A percentile compares a stretch with the other conserved stretches of the same genome.
These are phyloP conservation scores for Phoxinus phoxinus DNA, from an alignment of 2,113 vertebrate species.

Conservation along the genomic window DNA sequence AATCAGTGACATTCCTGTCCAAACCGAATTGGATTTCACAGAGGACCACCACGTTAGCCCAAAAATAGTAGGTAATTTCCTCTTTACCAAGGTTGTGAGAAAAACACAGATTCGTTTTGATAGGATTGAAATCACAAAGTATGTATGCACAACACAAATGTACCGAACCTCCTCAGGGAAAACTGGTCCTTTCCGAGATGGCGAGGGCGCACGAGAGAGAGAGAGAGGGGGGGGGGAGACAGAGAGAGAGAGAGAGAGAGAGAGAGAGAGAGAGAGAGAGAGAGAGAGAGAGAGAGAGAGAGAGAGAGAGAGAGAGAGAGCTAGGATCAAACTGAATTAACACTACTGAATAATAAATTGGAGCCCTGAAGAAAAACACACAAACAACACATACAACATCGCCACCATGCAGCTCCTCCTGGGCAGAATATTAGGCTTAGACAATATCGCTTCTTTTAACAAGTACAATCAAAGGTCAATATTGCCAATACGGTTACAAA, in stretches of 20 bases:
- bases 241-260: slow-evolving; percentile 17
- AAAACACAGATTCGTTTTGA: neutral
- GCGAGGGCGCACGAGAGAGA: too few species aligned
- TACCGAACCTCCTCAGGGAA: slow-evolving; percentile 14
- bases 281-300: slow-evolving; percentile 18
- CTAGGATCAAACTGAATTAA: slow-evolving; percentile 64
- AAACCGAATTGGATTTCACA: neutral
- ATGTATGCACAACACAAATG: neutral
- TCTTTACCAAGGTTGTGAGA: neutral
- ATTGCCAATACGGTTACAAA: neutral
- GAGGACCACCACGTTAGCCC: neutral
- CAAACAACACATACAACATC: neutral
- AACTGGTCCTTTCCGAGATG: neutral
- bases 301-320: slow-evolving; percentile 17
- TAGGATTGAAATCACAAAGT: neutral
- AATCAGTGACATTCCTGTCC: neutral
- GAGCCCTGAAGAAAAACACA: slow-evolving; percentile 40
- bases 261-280: slow-evolving; percentile 19
- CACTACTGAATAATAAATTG: slow-evolving; percentile 67
- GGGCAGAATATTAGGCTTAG: neutral
- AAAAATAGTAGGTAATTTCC: slow-evolving; percentile 6
- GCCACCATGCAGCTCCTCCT: neutral
- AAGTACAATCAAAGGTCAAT: slow-evolving; percentile 7
- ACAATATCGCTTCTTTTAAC: neutral
- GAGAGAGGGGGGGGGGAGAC: too few species aligned